phyloP scores from a whole-genome alignment of 2,888 invertebrate species.

The Melieria picta region DNA sequence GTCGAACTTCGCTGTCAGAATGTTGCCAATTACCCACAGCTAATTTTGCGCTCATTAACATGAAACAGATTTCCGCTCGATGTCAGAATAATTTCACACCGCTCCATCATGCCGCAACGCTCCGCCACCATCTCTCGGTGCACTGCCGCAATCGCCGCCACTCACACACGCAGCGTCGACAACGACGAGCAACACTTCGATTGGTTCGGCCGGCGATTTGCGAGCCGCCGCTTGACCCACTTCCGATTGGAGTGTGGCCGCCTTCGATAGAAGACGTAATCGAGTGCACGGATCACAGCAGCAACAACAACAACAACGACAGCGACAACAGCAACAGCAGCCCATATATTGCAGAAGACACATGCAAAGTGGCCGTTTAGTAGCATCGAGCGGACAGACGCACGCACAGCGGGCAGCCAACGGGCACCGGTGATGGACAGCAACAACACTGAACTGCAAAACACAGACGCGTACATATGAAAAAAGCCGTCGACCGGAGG shows the following conservation, averaged over 20 bases:
- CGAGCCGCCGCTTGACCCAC: neutral
- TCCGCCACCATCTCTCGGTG: too few species aligned
- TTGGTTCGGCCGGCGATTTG: too few species aligned
- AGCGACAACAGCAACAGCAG: neutral
- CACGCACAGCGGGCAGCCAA: neutral
- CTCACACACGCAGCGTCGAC: neutral
- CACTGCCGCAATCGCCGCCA: neutral
- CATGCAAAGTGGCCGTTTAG: neutral
- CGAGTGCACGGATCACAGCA: neutral
- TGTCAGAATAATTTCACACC: too few species aligned
- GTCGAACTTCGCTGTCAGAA: too few species aligned
- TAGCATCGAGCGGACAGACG: neutral
- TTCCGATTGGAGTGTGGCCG: neutral
- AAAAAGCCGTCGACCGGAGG: neutral
- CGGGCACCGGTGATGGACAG: neutral
- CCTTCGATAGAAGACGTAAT: neutral
- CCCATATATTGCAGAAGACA: neutral
- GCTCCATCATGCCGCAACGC: too few species aligned
- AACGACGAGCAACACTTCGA: too few species aligned
- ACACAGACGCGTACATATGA: neutral
- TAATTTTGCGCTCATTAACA: too few species aligned
- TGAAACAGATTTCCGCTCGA: too few species aligned
- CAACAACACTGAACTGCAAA: neutral
- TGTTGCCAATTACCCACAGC: too few species aligned
- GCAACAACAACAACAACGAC: neutral